Evolutionary conservation across 2,888 invertebrate genomes (phyloP).

Genomic region (Diaprepes abbreviatus): DNA sequence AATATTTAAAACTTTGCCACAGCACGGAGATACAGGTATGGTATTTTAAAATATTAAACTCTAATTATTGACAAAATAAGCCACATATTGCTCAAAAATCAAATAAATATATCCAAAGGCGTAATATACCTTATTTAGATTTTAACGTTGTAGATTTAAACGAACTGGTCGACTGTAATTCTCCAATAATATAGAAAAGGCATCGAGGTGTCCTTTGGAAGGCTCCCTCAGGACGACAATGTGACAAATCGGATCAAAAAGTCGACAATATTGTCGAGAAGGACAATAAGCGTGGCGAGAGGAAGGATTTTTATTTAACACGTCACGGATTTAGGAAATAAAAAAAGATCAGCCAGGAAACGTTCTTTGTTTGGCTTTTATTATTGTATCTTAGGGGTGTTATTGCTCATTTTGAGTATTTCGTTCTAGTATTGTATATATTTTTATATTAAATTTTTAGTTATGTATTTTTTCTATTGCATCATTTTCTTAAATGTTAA

Average conservation of each 20-base stretch:
- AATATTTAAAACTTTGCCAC: too few species aligned
- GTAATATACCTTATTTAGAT: neutral
- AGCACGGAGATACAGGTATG: too few species aligned
- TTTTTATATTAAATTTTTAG: too few species aligned
- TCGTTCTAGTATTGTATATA: too few species aligned
- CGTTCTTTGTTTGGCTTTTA: conserved; percentile 10
- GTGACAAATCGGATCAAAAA: conserved; percentile 70
- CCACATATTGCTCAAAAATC: too few species aligned
- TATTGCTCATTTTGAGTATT: neutral
- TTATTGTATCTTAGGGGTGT: conserved; percentile 1
- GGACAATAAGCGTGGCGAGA: conserved; percentile 63
- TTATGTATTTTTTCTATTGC: too few species aligned
- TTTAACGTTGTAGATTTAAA: neutral
- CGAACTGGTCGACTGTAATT: conserved; percentile 43
- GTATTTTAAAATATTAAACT: too few species aligned
- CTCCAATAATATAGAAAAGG: conserved; percentile 66
- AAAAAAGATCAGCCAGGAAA: conserved; percentile 38
- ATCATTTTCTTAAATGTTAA: too few species aligned
- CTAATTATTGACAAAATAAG: too few species aligned
- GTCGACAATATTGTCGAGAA: conserved; percentile 69
- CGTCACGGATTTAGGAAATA: conserved; percentile 50
- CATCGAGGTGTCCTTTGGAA: conserved; percentile 64
- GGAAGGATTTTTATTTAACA: conserved; percentile 48
- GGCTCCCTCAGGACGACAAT: conserved; percentile 67
- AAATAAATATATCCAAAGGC: neutral